phyloP scores from a whole-genome alignment of 2,888 invertebrate genomes.

The Himalopsyche kuldschensis region DNA sequence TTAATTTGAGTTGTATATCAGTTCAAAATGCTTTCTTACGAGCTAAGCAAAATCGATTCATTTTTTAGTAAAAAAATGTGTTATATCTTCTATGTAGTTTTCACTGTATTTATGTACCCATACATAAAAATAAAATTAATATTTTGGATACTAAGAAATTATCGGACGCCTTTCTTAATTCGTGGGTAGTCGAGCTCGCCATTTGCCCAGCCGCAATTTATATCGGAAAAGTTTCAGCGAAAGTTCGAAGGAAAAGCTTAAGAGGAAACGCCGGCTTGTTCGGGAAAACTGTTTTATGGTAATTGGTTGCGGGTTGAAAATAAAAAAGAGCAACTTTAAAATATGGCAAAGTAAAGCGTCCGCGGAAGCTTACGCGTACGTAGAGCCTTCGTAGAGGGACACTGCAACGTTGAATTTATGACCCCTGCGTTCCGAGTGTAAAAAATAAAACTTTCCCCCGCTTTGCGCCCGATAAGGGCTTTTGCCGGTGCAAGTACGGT shows the following conservation, averaged over 20 bases:
- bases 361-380: slow-evolving; percentile 1
- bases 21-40: too few species aligned
- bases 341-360: slow-evolving; percentile 21
- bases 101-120: too few species aligned
- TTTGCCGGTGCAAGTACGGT: background rate
- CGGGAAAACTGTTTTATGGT: slow-evolving; percentile 23
- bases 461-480: background rate
- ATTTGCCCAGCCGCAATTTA: background rate
- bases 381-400: background rate
- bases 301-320: slow-evolving; percentile 22
- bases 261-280: slow-evolving; percentile 1
- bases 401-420: slow-evolving; percentile 11
- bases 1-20: too few species aligned
- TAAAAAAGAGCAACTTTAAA: slow-evolving; percentile 8
- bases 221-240: background rate
- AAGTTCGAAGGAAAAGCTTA: background rate
- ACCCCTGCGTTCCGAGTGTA: slow-evolving; percentile 3
- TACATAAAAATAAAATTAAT: too few species aligned
- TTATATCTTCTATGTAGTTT: too few species aligned
- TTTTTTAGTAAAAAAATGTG: too few species aligned
- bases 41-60: too few species aligned
- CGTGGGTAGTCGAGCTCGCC: background rate
- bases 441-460: slow-evolving; percentile 2
- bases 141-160: too few species aligned
- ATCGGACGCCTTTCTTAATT: background rate